Base-by-base conservation (phyloP, 1,140 invertebrate species). In the Ridgeia piscesae region DNA sequence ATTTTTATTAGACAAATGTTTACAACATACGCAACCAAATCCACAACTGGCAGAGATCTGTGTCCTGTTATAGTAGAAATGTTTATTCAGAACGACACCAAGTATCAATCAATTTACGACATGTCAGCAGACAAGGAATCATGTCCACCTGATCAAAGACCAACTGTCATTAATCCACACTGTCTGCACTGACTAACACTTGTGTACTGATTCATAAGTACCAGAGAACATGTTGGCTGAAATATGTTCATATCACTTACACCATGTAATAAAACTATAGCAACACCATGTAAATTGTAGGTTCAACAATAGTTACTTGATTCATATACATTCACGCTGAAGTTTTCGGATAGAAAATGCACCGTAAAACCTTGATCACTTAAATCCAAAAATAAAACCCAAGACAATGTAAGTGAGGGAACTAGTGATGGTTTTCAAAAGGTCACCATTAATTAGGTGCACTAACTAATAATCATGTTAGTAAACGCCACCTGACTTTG, bases 321-420 rank as follows among this genome's bases (percentile, higher is more conserved):
- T 77, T 77, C 14, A 77, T 77, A 77, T 21, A 77, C 14, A 27
- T 77, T 77, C 58, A 77, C 42, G 4, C 42, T 77, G 58, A 21
- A 77, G 42, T 42, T 11, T 4, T 42, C 42, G 42, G 58, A 77
- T 77, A 31, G 58, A 77, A 77, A 77, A 21, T 17, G 14, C 27
- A 77, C 58, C 27, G 58, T 77, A 77, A 77, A 77, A 77, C 58
- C 58, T 77, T 77, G 58, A 77, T 77, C 27, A 21, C 11, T 77
- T 77, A 77, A 77, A n/a, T n/a, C n/a, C n/a, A n/a, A n/a, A n/a
- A 77, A 77, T 77, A 77, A 77, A 77, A 77, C 58, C n/a, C 58
- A 77, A 9, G 27, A 27, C 58, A 77, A 77, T 77, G 11, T 77
- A 77, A 77, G 58, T 77, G 58, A 17, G 11, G 27, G 27, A 77